Evolutionary conservation across 2,888 invertebrate genomes (phyloP).

Genomic region (Unio delphinus): DNA sequence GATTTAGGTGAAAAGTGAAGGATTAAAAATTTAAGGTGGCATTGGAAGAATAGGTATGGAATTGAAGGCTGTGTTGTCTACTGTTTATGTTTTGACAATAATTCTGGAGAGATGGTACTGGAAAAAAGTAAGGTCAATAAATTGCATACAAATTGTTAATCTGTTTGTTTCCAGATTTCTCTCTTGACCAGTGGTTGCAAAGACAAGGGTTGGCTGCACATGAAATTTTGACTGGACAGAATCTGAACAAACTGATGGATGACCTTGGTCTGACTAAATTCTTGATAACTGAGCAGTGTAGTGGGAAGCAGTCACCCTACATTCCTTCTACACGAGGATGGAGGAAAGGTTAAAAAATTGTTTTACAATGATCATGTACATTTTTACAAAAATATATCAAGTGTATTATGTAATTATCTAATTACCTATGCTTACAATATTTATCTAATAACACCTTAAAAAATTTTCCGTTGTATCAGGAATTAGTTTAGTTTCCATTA

Average conservation of each 20-base stretch:
- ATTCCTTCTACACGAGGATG: neutral
- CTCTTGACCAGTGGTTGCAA: conserved; percentile 11
- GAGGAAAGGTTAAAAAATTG: no score
- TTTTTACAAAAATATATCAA: no score
- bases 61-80: no score
- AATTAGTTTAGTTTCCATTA: no score
- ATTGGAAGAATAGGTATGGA: no score
- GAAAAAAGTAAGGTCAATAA: neutral
- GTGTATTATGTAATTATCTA: no score
- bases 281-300: conserved; percentile 14
- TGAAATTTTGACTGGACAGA: neutral
- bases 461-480: no score
- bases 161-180: conserved; percentile 13
- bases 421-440: no score
- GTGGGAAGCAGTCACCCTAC: conserved; percentile 8
- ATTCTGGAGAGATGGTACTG: neutral
- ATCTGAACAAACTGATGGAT: conserved; percentile 18
- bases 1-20: no score
- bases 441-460: no score
- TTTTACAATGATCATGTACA: no score
- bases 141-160: neutral
- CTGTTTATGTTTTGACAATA: neutral
- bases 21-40: no score
- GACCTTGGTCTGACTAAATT: conserved; percentile 13
- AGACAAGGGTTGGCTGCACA: conserved; percentile 1